A percentile compares a stretch with the other conserved stretches of the same genome.
phyloP scores from a whole-genome alignment of 2,113 vertebrate genomes.

The Lycocorax pyrrhopterus region DNA sequence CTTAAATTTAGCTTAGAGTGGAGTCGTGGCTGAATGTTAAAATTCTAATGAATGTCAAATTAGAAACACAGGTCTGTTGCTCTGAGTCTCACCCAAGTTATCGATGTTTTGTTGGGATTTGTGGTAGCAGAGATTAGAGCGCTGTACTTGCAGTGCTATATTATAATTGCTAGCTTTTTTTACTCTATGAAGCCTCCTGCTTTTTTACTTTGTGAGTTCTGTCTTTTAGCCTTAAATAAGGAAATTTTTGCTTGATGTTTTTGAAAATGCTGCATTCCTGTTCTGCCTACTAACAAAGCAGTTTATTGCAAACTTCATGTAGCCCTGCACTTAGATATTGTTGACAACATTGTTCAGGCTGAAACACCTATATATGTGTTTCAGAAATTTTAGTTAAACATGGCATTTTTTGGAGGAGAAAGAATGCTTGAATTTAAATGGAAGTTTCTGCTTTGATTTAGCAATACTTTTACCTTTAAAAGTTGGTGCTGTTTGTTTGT shows the following conservation, averaged over 20 bases:
- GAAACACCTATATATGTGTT: background rate
- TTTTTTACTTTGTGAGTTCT: conserved; percentile 52
- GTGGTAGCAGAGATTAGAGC: background rate
- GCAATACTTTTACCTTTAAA: background rate
- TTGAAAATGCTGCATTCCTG: conserved; percentile 30
- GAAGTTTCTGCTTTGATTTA: background rate
- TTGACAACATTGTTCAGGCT: background rate
- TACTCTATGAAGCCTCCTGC: background rate
- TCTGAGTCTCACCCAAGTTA: background rate
- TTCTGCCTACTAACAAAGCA: conserved; percentile 34
- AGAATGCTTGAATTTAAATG: background rate
- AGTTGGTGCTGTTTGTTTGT: background rate
- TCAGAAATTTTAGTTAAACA: background rate
- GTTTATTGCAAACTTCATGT: background rate
- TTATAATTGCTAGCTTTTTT: background rate
- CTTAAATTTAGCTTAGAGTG: conserved; percentile 54
- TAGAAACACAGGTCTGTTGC: background rate
- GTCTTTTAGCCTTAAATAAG: conserved; percentile 70
- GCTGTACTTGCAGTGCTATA: background rate
- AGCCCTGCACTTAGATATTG: background rate
- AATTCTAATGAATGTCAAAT: conserved; percentile 49
- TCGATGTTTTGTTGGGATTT: background rate
- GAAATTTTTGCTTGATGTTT: conserved; percentile 43
- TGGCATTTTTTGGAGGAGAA: background rate
- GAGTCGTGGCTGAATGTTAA: conserved; percentile 53